phyloP scores from a whole-genome alignment of 30 jellyfish, hydroid and myxozoan genomes.

The Aurelia sp. region DNA sequence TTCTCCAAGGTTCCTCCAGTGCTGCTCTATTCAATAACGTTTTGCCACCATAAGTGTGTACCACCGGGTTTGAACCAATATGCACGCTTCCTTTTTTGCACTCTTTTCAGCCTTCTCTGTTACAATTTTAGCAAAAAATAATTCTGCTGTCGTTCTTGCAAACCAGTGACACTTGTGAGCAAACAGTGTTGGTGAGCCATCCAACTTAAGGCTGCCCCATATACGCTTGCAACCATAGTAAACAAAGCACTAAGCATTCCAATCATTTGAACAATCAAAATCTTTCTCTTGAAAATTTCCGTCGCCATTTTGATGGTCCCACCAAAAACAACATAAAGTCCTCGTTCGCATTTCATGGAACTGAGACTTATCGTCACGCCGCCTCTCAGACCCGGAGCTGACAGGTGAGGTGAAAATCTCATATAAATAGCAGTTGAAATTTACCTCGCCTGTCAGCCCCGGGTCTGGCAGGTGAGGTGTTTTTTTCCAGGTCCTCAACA shows the following conservation, averaged over 20 bases:
- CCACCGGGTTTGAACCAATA: background rate
- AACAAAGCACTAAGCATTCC: conserved; percentile 12
- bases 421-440: too few relatives aligned
- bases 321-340: background rate
- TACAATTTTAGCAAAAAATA: background rate
- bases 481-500: too few relatives aligned
- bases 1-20: conserved; percentile 6
- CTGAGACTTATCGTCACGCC: background rate
- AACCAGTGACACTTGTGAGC: background rate
- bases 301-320: conserved; percentile 2
- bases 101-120: background rate
- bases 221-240: background rate
- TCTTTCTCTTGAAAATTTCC: background rate
- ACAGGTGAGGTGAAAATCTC: background rate
- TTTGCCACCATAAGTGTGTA: conserved; percentile 19
- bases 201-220: conserved; percentile 1
- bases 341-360: conserved; percentile 9
- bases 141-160: background rate
- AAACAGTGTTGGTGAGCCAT: conserved; percentile 3
- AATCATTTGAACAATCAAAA: background rate
- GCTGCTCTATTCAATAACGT: background rate
- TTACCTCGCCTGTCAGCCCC: too few relatives aligned
- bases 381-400: conserved; percentile 1
- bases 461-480: too few relatives aligned
- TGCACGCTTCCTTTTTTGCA: background rate